Conservation (phyloP, 2,888 invertebrate genomes). For the Lomographa bimaculata region DNA sequence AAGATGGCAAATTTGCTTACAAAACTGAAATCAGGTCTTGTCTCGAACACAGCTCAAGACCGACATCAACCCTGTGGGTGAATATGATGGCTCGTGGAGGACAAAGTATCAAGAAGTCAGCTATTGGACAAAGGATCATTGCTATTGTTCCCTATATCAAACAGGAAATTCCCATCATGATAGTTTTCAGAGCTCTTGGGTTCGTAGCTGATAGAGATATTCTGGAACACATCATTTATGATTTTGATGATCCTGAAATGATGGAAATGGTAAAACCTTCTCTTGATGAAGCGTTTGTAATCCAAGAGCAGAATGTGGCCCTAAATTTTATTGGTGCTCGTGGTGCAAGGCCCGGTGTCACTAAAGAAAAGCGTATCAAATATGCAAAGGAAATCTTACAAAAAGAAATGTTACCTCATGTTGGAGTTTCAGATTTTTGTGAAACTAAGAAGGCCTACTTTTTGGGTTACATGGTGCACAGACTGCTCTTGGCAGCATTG, state of each 20-base stretch:
- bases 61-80: slow-evolving; percentile 99
- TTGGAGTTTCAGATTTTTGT: slow-evolving; percentile 99
- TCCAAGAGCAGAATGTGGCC: slow-evolving; percentile 99
- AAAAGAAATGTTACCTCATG: slow-evolving; percentile 99
- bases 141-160: slow-evolving; percentile 99
- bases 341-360: slow-evolving; percentile 98
- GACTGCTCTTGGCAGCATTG: slow-evolving; percentile 95
- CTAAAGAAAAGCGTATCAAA: slow-evolving; percentile 99
- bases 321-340: slow-evolving; percentile 99
- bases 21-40: slow-evolving; percentile 98
- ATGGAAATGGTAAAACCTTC: slow-evolving; percentile 99
- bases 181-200: slow-evolving; percentile 99
- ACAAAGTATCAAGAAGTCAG: slow-evolving; percentile 99
- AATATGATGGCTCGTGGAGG: slow-evolving; percentile 99
- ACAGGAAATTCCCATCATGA: slow-evolving; percentile 99
- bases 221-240: slow-evolving; percentile 99
- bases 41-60: slow-evolving; percentile 89
- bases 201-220: slow-evolving; percentile 99
- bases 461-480: slow-evolving; percentile 99
- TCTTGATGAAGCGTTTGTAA: slow-evolving; percentile 99
- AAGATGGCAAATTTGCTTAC: slow-evolving; percentile 99
- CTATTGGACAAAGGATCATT: slow-evolving; percentile 99
- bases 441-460: slow-evolving; percentile 99
- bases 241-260: slow-evolving; percentile 99
- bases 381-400: slow-evolving; percentile 99